phyloP scores from a whole-genome alignment of 2,888 invertebrate genomes.

The Stenolophus ochropezus region DNA sequence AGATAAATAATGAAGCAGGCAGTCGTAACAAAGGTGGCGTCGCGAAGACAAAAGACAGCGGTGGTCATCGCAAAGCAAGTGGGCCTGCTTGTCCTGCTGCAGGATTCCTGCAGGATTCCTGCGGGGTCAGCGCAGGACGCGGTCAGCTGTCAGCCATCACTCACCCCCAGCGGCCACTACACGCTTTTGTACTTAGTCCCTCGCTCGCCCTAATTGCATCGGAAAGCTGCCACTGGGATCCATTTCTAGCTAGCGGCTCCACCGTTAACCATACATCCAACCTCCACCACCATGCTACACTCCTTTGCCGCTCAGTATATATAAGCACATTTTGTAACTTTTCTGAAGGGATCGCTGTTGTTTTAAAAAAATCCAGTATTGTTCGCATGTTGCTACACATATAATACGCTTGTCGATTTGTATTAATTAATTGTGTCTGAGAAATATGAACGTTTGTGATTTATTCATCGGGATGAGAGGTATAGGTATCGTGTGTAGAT shows the following conservation, averaged over 20 bases:
- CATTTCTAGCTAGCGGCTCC: constrained; percentile 30
- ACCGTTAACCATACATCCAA: too few relatives aligned
- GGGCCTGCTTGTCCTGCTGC: constrained; percentile 26
- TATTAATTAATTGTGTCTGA: constrained; percentile 52
- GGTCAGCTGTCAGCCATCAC: constrained; percentile 74
- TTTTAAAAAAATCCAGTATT: constrained; percentile 64
- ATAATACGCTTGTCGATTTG: constrained; percentile 58
- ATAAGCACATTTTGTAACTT: constrained; percentile 64
- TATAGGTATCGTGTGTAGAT: too few relatives aligned
- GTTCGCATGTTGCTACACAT: constrained; percentile 43
- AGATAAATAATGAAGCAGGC: constrained; percentile 37
- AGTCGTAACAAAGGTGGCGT: constrained; percentile 32
- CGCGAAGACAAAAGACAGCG: constrained; percentile 43
- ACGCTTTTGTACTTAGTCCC: constrained; percentile 74
- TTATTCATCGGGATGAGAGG: constrained; percentile 24
- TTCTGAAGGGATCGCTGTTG: constrained; percentile 64
- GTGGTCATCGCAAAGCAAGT: constrained; percentile 42
- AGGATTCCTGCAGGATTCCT: constrained; percentile 41
- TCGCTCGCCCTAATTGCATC: constrained; percentile 72
- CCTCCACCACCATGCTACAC: not conserved
- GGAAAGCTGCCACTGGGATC: constrained; percentile 67
- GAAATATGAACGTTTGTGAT: constrained; percentile 32
- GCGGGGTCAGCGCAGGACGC: constrained; percentile 63
- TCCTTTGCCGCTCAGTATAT: constrained; percentile 48
- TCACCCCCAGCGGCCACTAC: constrained; percentile 72